A percentile compares a stretch with the other conserved stretches of the same genome.
Conservation (phyloP, 2,113 vertebrate species). For the Furnarius figulus region DNA sequence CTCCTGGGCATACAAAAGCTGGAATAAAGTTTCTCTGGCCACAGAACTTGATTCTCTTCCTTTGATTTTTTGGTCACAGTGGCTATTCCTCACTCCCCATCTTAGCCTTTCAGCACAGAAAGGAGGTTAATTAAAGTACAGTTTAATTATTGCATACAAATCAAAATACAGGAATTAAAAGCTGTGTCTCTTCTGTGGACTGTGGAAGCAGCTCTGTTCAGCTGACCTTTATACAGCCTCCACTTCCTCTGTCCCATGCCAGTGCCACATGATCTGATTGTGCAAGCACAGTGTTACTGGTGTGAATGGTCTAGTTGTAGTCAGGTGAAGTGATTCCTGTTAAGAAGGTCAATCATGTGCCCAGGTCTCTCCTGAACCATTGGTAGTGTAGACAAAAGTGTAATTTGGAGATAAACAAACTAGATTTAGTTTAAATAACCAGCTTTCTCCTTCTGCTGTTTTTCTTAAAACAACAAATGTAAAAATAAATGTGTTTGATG, state of each 20-base stretch:
- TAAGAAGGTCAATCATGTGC: background rate
- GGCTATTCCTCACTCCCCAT: background rate
- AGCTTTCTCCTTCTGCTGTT: background rate
- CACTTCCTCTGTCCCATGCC: background rate
- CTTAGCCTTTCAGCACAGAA: background rate
- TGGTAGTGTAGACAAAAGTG: background rate
- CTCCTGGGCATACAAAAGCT: background rate
- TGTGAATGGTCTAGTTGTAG: background rate
- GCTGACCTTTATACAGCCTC: background rate
- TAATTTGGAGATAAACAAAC: background rate
- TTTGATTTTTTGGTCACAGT: background rate
- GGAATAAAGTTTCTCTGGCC: background rate
- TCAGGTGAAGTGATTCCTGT: background rate
- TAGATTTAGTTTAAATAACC: background rate
- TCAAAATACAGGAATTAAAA: background rate
- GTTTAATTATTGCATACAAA: background rate
- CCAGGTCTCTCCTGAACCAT: background rate
- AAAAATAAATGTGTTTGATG: background rate
- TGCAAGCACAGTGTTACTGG: background rate
- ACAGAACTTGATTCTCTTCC: background rate
- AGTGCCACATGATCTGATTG: background rate
- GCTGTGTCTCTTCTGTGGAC: accelerated
- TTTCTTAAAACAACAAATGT: background rate
- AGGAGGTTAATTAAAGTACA: background rate
- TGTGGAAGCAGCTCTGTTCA: background rate